Base-by-base conservation (phyloP, 2,113 vertebrate genomes). In the Edolisoma coerulescens region DNA sequence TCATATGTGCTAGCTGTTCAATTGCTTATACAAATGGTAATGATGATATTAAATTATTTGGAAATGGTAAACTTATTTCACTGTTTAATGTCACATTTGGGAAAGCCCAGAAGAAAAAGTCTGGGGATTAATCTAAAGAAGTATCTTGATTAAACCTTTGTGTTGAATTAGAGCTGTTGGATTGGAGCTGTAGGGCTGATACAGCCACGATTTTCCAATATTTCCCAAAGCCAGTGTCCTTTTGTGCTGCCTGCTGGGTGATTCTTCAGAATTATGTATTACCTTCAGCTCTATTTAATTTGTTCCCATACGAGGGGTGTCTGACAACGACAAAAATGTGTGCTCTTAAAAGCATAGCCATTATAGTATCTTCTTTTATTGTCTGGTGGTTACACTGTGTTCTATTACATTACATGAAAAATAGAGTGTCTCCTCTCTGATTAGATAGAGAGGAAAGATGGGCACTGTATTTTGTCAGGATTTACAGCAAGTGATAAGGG, bases 251-350 rank as follows among this genome's bases (percentile, higher is more conserved):
- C 67, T 87, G 59, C 45, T 67, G 35, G 26, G 35, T 76, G 79
- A 85, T 91, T 59, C 56, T 80, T 96, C 63, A 85, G 91, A 50
- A 70, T 96, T 96, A 94, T 90, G 42, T 86, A 94, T 95, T 93
- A 73, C 54, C 54, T 93, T 80, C 56, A 90, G 59, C 59, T 91
- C n/a, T 80, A 70, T 88, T 91, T 53, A 90, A 54, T 95, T 94
- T 91, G 14, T 39, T 90, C 30, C 81, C 35, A n/a, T 73, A 85
- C 0, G 0, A 90, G 75, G 73, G 28, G 59, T 57, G 71, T 93
- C 85, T 93, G 93, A 96, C 91, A 96, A 84, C 73, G 30, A 95
- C 94, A 87, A 81, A 95, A 87, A 93, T 54, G 85, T 78, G 70
- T 83, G 76, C 73, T 93, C 23, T 93, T 93, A 86, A 94, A 91